These are phyloP conservation scores for Luscinia luscinia DNA, from an alignment of 2,797 vertebrate genomes.

Conservation along the genomic window DNA sequence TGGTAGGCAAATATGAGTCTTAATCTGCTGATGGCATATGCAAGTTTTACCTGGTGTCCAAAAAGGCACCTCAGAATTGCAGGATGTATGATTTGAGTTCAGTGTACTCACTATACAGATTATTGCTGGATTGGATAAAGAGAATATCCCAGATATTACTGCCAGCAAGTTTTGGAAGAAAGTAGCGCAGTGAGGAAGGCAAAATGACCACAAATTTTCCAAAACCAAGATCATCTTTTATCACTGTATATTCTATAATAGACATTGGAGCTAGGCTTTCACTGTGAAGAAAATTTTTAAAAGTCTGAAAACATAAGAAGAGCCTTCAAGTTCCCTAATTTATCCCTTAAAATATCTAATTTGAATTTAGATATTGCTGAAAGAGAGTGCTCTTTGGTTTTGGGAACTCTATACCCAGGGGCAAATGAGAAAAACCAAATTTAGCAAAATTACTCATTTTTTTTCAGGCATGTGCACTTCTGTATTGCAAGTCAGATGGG, in stretches of 20 bases:
- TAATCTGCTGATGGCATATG: background rate
- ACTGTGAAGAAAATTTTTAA: background rate
- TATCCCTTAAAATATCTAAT: background rate
- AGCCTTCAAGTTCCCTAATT: background rate
- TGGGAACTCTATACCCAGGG: background rate
- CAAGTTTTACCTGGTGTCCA: background rate
- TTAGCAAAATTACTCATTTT: background rate
- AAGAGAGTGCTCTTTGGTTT: background rate
- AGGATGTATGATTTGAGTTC: background rate
- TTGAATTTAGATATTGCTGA: background rate
- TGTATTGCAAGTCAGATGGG: background rate
- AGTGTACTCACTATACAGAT: background rate
- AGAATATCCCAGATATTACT: background rate
- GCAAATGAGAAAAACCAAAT: background rate
- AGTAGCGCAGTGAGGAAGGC: background rate
- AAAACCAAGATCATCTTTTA: background rate
- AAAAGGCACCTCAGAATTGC: background rate
- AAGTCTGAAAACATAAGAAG: background rate
- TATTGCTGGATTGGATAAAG: background rate
- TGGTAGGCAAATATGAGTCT: background rate
- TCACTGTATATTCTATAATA: background rate
- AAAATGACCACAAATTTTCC: background rate
- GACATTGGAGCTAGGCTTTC: background rate
- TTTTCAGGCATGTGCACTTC: background rate
- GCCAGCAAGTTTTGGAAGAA: background rate